phyloP scores from a whole-genome alignment of 2,888 invertebrate species.

The Dryomyza anilis region DNA sequence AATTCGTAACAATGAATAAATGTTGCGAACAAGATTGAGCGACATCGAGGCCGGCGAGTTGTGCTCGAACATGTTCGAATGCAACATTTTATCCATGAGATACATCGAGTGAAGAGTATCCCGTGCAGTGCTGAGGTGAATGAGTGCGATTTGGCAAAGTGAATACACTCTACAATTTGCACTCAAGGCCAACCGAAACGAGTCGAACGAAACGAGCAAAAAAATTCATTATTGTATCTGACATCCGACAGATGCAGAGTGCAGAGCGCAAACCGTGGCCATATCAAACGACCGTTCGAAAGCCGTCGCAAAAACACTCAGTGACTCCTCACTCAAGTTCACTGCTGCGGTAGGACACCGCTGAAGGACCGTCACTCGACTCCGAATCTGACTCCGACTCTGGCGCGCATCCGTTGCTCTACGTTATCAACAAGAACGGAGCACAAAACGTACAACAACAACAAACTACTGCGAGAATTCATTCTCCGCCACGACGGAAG shows the following conservation, averaged over 20 bases:
- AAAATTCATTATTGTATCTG: no score
- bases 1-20: neutral
- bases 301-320: slow-evolving; percentile 1
- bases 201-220: no score
- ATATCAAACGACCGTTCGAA: neutral
- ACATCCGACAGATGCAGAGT: no score
- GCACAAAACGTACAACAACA: neutral
- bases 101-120: neutral
- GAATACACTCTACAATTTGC: neutral
- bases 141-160: neutral
- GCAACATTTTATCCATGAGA: neutral
- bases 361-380: no score
- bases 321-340: no score
- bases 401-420: slow-evolving; percentile 4
- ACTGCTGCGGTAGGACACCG: no score
- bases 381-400: no score
- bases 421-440: neutral
- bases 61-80: slow-evolving; percentile 6
- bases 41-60: no score
- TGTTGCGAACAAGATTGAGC: neutral
- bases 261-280: slow-evolving; percentile 16
- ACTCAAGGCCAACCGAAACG: slow-evolving; percentile 4
- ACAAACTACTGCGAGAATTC: slow-evolving; percentile 32
- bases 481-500: slow-evolving; percentile 27
- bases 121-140: neutral